phyloP scores from a whole-genome alignment of 2,113 vertebrate species.

The Tinamus guttatus region DNA sequence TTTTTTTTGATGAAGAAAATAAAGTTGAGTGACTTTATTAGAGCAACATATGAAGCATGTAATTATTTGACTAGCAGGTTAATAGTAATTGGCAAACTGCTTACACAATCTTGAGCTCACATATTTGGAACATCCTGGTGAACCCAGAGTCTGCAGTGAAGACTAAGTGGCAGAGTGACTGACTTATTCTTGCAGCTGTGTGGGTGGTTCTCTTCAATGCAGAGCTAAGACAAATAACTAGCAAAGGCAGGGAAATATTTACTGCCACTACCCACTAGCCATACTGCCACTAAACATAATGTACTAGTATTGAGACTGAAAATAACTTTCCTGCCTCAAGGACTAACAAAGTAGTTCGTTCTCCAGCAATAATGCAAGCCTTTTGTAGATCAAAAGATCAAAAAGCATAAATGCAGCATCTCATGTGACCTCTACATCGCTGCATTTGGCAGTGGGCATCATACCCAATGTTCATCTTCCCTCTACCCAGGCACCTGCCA shows the following conservation, averaged over 20 bases:
- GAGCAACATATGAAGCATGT: not conserved
- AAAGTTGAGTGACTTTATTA: not conserved
- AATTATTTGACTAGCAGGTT: conserved; percentile 10
- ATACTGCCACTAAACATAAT: conserved; percentile 29
- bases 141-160: not conserved
- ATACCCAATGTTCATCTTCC: not conserved
- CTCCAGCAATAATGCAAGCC: not conserved
- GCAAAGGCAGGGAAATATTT: conserved; percentile 65
- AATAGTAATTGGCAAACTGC: conserved; percentile 30
- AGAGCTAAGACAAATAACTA: conserved; percentile 54
- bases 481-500: not conserved
- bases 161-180: not conserved
- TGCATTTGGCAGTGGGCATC: not conserved
- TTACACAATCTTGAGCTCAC: conserved; percentile 26
- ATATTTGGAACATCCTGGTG: conserved; percentile 27
- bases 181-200: conserved; percentile 48
- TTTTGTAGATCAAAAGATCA: not conserved
- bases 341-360: not conserved
- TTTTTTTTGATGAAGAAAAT: not conserved
- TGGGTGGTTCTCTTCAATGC: conserved; percentile 62
- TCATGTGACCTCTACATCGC: not conserved
- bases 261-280: conserved; percentile 45
- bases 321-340: conserved; percentile 35
- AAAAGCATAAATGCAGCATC: not conserved
- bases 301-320: conserved; percentile 38